phyloP scores from a whole-genome alignment of 2,888 invertebrate genomes.

The Drosophila bunnanda region DNA sequence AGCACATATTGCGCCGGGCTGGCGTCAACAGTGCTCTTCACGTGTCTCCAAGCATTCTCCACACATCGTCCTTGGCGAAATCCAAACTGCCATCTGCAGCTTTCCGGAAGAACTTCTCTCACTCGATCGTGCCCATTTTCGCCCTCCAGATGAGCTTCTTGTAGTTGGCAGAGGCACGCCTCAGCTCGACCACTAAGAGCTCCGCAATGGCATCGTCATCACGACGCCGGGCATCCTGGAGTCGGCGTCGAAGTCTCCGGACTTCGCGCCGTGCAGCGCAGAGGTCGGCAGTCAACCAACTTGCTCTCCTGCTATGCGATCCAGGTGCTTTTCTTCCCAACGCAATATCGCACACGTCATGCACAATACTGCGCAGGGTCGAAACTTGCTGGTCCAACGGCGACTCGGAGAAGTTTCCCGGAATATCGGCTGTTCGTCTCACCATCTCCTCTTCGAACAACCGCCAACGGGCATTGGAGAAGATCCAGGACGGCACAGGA shows the following conservation, averaged over 20 bases:
- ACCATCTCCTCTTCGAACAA: slow-evolving; percentile 22
- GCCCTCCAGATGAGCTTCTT: too few relatives aligned
- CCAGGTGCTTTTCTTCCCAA: slow-evolving; percentile 7
- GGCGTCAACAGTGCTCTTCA: too few relatives aligned
- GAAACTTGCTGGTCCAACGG: slow-evolving; percentile 19
- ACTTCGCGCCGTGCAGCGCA: slow-evolving; percentile 15
- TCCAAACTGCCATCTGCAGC: too few relatives aligned
- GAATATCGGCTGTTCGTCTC: slow-evolving; percentile 1
- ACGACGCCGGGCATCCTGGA: slow-evolving; percentile 19
- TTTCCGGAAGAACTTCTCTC: too few relatives aligned
- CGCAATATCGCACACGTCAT: slow-evolving; percentile 15
- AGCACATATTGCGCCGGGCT: too few relatives aligned
- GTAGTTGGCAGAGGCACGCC: too few relatives aligned
- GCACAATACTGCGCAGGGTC: slow-evolving; percentile 12
- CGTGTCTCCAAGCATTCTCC: too few relatives aligned
- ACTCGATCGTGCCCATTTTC: too few relatives aligned
- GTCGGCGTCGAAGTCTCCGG: too few relatives aligned
- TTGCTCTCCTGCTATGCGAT: slow-evolving; percentile 4
- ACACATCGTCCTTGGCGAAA: too few relatives aligned
- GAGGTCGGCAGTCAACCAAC: slow-evolving; percentile 36
- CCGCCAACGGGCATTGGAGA: slow-evolving; percentile 18
- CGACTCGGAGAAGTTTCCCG: background rate
- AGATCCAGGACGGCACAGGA: slow-evolving; percentile 28
- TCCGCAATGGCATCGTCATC: slow-evolving; percentile 3
- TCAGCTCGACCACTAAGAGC: background rate